Percentiles rank a stretch among this genome's conserved stretches.
phyloP scores from a whole-genome alignment of 2,113 vertebrate genomes.

The Aphyosemion australe region DNA sequence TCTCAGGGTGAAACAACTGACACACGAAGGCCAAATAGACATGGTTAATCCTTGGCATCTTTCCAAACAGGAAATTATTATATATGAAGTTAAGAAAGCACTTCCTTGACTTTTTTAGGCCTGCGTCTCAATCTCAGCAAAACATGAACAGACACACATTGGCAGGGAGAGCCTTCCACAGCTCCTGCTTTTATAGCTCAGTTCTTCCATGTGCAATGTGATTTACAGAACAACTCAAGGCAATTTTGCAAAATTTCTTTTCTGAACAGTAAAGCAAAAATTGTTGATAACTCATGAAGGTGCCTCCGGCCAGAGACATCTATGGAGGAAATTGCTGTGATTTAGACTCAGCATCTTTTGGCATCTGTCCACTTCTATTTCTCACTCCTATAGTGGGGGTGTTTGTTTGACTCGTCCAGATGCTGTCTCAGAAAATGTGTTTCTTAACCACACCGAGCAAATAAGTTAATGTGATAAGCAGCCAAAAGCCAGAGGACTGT shows the following conservation, averaged over 20 bases:
- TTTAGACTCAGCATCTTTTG: conserved; percentile 70
- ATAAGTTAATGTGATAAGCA: conserved; percentile 16
- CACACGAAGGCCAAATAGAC: conserved; percentile 70
- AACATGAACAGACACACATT: conserved; percentile 66
- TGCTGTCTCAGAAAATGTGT: conserved; percentile 41
- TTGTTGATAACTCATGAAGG: conserved; percentile 53
- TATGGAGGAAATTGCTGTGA: conserved; percentile 74
- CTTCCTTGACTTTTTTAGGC: conserved; percentile 66
- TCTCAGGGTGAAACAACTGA: conserved; percentile 55
- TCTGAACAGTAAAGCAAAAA: conserved; percentile 11
- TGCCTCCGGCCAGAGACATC: conserved; percentile 57
- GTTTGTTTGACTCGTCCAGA: conserved; percentile 55
- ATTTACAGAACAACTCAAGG: conserved; percentile 58
- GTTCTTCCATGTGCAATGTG: conserved; percentile 35
- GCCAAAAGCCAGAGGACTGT: conserved; percentile 8
- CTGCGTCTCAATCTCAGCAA: conserved; percentile 72
- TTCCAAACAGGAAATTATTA: conserved; percentile 80
- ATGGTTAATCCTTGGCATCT: conserved; percentile 65
- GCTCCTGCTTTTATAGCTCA: conserved; percentile 23
- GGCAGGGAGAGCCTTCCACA: conserved; percentile 58
- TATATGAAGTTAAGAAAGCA: conserved; percentile 76
- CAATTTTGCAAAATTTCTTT: not conserved
- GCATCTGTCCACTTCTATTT: conserved; percentile 48
- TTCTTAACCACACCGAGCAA: not conserved
- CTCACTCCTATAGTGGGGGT: conserved; percentile 50